Conservation (phyloP, 2,888 invertebrate species). For the Adela reaumurella region DNA sequence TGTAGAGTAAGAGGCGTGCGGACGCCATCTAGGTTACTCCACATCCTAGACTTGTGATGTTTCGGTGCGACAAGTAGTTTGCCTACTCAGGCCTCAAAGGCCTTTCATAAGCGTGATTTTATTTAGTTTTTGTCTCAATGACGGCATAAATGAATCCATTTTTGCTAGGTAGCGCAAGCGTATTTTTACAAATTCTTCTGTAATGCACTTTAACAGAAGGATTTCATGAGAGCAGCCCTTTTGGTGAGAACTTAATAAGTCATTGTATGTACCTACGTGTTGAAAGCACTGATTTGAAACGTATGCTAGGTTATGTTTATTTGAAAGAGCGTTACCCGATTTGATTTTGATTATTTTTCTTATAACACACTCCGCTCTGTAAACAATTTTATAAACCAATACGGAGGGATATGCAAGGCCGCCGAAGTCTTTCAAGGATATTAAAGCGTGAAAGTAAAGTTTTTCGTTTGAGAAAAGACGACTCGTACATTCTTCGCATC, state of each 20-base stretch:
- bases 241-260: neutral
- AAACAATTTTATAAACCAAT: neutral
- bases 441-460: neutral
- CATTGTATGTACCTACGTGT: neutral
- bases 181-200: neutral
- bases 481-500: neutral
- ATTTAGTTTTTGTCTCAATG: neutral
- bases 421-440: neutral
- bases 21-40: no score
- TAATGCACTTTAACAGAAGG: neutral
- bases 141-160: neutral
- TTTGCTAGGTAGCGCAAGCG: neutral
- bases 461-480: neutral
- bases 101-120: neutral
- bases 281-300: neutral
- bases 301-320: neutral
- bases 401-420: neutral
- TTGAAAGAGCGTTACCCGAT: neutral
- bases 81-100: neutral
- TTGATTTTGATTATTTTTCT: neutral
- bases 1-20: no score
- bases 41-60: no score
- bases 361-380: neutral
- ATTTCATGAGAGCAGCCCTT: neutral
- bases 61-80: neutral